Evolutionary conservation across 2,113 vertebrate genomes (phyloP), one percentile per base, ranked within the genome.

Genomic region (Carettochelys insculpta): DNA sequence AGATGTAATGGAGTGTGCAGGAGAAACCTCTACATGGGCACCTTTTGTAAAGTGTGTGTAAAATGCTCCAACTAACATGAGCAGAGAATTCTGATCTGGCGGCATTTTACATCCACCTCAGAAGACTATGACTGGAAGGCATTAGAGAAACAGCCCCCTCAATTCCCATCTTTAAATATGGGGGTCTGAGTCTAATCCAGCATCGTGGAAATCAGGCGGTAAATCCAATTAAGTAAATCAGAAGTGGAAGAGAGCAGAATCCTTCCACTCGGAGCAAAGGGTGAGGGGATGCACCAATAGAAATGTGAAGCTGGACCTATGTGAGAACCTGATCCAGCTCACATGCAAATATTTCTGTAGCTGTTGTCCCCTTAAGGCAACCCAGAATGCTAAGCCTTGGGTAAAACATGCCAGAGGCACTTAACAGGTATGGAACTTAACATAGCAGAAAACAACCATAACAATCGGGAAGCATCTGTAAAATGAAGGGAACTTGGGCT

Each of bases 141-240:
- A 61, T 11, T 25, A 29, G 38, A 51, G 50, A 27, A 88, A 12
- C 1, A 0, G 10, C 56, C 53, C 80, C 50, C 43, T 81, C 88
- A 76, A 75, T 45, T 24, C 41, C 48, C 11, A 34, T 71, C n/a
- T 82, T 68, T 76, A 12, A 83, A 81, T 56, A 25, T 31, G 71
- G 13, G 3, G 9, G 4, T 86, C 84, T 20, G 48, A 27, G 22
- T 27, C 41, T 75, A 68, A n/a, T 68, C n/a, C 24, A 50, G 82
- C 6, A 0, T 0, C 4, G 38, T 51, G 38, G 19, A 2, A 80
- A 47, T 2, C 1, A 0, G 24, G 1, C 78, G 51, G 16, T 80
- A 75, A 68, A 84, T 24, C 4, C 34, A 83, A 6, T 3, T 52
- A 48, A 50, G 4, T 4, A 34, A 27, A 24, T 53, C 31, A 41